Conservation (phyloP, 2,797 vertebrate genomes). For the Petrocephalus sullivani region DNA sequence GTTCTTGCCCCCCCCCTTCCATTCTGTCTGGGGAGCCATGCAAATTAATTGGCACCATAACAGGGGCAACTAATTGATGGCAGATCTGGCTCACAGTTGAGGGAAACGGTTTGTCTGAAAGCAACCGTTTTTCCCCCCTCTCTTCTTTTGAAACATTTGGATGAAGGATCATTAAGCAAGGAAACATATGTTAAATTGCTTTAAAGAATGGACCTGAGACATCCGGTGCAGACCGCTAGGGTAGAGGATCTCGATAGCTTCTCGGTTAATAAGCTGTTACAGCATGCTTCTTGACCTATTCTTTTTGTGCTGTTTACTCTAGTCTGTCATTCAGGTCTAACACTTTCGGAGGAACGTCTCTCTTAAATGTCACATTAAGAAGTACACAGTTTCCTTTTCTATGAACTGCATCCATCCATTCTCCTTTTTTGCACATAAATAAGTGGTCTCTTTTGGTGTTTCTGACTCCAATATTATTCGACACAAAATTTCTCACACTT, state of each 20-base stretch:
- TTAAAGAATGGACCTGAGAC: background rate
- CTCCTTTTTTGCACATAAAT: background rate
- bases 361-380: constrained; percentile 14
- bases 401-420: background rate
- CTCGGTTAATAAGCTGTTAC: background rate
- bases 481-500: background rate
- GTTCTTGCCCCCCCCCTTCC: background rate
- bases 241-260: background rate
- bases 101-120: constrained; percentile 10
- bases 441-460: background rate
- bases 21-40: constrained; percentile 24
- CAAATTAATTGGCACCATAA: constrained; percentile 30
- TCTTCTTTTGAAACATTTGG: background rate
- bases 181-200: background rate
- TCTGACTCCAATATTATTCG: background rate
- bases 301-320: background rate
- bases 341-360: background rate
- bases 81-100: constrained; percentile 19
- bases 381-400: background rate
- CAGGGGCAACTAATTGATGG: constrained; percentile 28
- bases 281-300: background rate
- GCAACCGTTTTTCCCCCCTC: background rate
- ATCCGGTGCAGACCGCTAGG: background rate
- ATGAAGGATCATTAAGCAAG: constrained; percentile 1
- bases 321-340: background rate